Evolutionary conservation across 2,113 vertebrate genomes (phyloP), one percentile per base, ranked within the genome.

Genomic region (Proterorhinus semilunaris): DNA sequence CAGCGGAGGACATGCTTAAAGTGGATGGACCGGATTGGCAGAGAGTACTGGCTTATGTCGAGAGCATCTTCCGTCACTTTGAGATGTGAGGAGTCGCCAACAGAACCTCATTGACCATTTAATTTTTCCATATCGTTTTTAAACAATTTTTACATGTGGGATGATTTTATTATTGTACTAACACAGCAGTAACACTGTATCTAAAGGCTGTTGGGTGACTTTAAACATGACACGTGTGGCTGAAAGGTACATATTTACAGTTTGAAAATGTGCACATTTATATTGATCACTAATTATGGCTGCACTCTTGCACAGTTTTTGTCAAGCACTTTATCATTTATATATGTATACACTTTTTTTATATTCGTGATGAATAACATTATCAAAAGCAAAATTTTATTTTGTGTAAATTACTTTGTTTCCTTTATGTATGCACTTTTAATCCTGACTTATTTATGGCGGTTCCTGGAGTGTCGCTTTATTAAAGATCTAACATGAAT

Each of bases 11-110:
- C 76, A 91, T 93, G 89, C 87, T 93, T 68, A 89, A 89, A 67
- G 49, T 66, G 0, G 81, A 80, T 0, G 91, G 92, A 36, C 92
- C 92, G 5, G 90, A 93, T 83, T 93, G 92, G 92, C 92, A 93
- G 83, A 88, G 80, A 73, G 92, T 93, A 9, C 87, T 93, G 67
- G 77, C 78, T 46, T 93, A 93, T 2, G 86, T 93, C n/a, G 90
- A 93, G 70, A 91, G 86, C 62, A 91, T 93, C 71, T 93, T 91
- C 71, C 89, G 87, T 16, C 90, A 91, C 74, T 92, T 93, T 83
- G 92, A 92, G 77, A 90, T 91, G 85, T 93, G 85, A 93, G 15
- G 64, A 45, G 36, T 36, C 27, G 2, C 27, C 27, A 36, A 36
- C 27, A 3, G 27, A 36, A 36, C 4, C 3, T 36, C 27, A 27